These are phyloP conservation scores for Lanius ludovicianus DNA, from an alignment of 2,113 vertebrate genomes.

Conservation along the genomic window DNA sequence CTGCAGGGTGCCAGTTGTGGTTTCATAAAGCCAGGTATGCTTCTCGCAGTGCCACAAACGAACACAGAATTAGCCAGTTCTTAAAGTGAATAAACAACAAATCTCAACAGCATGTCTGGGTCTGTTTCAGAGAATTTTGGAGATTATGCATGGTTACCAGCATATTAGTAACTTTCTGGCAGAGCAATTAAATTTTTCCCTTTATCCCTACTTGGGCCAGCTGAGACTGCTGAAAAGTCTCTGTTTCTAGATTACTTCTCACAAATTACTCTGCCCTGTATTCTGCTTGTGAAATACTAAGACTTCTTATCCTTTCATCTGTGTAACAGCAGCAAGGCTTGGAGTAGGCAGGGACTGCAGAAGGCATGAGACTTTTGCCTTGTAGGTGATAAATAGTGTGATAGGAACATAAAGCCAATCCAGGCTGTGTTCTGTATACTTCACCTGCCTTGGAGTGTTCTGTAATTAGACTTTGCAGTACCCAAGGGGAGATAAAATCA, in stretches of 20 bases:
- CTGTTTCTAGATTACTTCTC: background rate
- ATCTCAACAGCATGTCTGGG: background rate
- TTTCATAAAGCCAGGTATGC: slow-evolving; percentile 41
- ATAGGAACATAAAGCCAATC: background rate
- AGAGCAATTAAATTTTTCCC: background rate
- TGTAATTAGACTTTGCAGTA: background rate
- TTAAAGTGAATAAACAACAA: background rate
- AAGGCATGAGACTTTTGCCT: background rate
- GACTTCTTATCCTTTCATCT: background rate
- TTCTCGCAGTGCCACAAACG: background rate
- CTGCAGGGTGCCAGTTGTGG: background rate
- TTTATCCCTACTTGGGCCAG: background rate
- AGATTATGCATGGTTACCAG: background rate
- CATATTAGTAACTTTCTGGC: background rate
- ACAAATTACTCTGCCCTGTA: background rate
- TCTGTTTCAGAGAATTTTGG: background rate
- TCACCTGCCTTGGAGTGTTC: background rate
- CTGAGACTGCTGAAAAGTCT: background rate
- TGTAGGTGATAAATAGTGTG: background rate
- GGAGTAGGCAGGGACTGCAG: background rate
- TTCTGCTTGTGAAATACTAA: background rate
- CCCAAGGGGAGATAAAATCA: background rate
- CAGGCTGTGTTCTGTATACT: background rate
- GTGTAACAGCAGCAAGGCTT: background rate
- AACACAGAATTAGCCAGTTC: background rate